Evolutionary conservation across 2,113 vertebrate genomes (phyloP).

Genomic region (Apteryx mantelli): DNA sequence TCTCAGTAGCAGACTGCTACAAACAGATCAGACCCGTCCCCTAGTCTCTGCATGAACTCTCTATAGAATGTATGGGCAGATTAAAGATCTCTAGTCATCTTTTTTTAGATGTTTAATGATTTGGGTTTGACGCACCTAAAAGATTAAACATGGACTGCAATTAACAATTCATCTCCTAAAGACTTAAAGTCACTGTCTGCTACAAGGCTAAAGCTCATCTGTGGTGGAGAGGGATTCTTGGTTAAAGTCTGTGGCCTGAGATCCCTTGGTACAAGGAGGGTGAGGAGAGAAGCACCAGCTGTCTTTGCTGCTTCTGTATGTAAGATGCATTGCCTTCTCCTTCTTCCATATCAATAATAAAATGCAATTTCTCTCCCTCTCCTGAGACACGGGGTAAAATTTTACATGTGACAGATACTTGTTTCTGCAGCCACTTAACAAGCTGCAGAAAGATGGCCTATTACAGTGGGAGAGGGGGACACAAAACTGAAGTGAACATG

Average conservation of each 20-base stretch:
- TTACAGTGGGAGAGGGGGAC: background rate
- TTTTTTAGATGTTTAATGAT: constrained; percentile 33
- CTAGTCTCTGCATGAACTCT: background rate
- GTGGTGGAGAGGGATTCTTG: constrained; percentile 25
- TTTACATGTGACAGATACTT: background rate
- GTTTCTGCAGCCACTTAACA: background rate
- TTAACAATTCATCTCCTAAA: constrained; percentile 30
- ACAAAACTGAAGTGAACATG: background rate
- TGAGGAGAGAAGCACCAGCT: background rate
- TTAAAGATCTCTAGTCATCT: constrained; percentile 12
- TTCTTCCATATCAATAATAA: background rate
- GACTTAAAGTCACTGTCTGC: constrained; percentile 30
- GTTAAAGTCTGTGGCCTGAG: background rate
- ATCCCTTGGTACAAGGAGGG: background rate
- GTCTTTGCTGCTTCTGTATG: background rate
- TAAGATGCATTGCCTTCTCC: background rate
- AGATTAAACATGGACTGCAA: constrained; percentile 51
- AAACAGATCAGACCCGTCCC: background rate
- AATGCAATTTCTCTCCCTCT: background rate
- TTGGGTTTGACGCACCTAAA: constrained; percentile 40
- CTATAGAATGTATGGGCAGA: background rate
- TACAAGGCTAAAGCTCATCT: constrained; percentile 42
- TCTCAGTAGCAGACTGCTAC: background rate
- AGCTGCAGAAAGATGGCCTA: background rate
- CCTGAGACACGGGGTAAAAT: background rate